Evolutionary conservation across 2,888 invertebrate species (phyloP).

Genomic region (Synergus itoensis): DNA sequence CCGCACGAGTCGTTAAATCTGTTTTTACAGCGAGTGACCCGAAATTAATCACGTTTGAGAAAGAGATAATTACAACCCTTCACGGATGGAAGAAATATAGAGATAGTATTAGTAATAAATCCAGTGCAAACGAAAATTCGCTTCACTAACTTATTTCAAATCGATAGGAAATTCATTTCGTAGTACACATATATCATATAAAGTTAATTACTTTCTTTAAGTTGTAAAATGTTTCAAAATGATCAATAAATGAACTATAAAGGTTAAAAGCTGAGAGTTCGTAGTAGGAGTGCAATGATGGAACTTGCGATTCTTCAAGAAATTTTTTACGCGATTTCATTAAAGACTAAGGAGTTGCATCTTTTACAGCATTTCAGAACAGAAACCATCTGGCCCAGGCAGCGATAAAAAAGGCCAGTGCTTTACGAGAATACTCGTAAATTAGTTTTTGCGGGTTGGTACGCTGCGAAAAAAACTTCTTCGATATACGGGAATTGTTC

Average conservation of each 20-base stretch:
- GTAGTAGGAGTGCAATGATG: neutral
- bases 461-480: conserved; percentile 15
- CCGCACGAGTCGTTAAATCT: neutral
- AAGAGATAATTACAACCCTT: neutral
- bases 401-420: conserved; percentile 10
- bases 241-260: neutral
- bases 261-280: neutral
- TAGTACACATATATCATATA: no score
- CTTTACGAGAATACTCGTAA: conserved; percentile 31
- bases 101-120: neutral
- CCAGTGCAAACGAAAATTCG: neutral
- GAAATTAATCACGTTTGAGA: no score
- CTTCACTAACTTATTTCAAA: neutral
- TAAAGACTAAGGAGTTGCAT: neutral
- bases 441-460: conserved; percentile 16
- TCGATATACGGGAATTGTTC: neutral
- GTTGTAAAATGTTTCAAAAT: neutral
- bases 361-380: neutral
- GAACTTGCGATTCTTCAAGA: neutral
- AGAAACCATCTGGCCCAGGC: neutral
- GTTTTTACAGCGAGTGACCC: neutral
- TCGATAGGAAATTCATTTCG: neutral
- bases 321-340: neutral
- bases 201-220: neutral
- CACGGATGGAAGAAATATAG: neutral